Base-by-base conservation (phyloP, 1,140 invertebrate genomes). In the Pseudobourletiella spinata region DNA sequence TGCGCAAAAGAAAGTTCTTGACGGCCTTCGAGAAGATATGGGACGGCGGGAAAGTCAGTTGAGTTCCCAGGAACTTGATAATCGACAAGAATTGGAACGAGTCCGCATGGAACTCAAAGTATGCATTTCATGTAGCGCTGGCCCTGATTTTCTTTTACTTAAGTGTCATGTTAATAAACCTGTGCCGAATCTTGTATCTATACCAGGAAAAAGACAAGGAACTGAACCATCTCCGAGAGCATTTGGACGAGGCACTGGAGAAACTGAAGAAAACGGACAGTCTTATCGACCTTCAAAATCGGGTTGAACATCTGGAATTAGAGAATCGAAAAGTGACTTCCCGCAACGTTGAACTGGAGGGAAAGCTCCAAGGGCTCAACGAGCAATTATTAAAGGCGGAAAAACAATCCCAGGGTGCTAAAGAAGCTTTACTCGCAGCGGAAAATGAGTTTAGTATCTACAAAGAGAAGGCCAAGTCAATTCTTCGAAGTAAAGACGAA, bases 391-490 rank as follows among this genome's bases (percentile, higher is more conserved):
- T 60, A 42, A 24, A 29, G 14, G 46, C 43, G 14, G 56, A 58
- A 59, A 64, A 61, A 18, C 61, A 69, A 48, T 26, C 61, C 2
- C 35, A 56, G 22, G 43, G 29, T 14, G 25, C 48, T 16, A 65
- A 61, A 59, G 62, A 65, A 3, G 26, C 61, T 22, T 35, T 66
- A 8, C 22, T 35, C 1, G 30, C 29, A 3, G 32, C 51, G 16
- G 64, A 69, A 57, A 64, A 52, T 18, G 67, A 69, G 50, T 64
- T 56, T 50, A 8, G 43, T 22, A 29, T 20, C 1, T 69, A 69
- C 30, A 69, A 69, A 56, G 64, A 69, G 32, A 69, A 69, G 32
- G 67, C 67, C 3, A 69, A 69, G 59, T 30, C 46, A 2, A 69
- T 69, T 57, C 48, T 69, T 18, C 57, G 57, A n/a, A 59, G 22